These are phyloP conservation scores for Australoheros facetus DNA, from an alignment of 2,797 vertebrate species.

Conservation along the genomic window DNA sequence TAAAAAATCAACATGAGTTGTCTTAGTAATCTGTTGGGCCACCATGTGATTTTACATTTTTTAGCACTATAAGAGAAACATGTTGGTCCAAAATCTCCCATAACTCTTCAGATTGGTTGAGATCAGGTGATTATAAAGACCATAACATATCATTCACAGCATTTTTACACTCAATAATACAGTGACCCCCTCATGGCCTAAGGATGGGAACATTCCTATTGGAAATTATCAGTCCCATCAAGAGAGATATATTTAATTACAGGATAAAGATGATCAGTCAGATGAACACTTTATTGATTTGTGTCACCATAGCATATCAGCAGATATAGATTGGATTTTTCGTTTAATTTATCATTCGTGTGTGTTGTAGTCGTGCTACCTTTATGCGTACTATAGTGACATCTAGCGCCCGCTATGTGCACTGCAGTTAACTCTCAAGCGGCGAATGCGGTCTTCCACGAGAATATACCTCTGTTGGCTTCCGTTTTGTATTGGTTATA, in stretches of 20 bases:
- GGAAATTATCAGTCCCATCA: neutral
- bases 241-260: neutral
- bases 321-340: neutral
- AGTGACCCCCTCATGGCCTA: neutral
- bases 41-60: neutral
- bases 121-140: neutral
- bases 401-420: conserved; percentile 18
- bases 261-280: neutral
- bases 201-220: neutral
- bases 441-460: neutral
- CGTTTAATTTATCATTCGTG: neutral
- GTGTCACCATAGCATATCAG: too few species aligned
- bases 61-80: neutral
- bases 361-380: neutral
- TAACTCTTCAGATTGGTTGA: neutral
- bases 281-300: neutral
- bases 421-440: neutral
- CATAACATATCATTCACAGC: neutral
- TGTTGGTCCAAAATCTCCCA: neutral
- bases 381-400: conserved; percentile 23
- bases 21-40: neutral
- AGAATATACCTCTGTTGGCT: neutral
- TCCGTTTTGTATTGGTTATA: neutral
- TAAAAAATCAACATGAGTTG: neutral
- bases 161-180: neutral